Base-by-base conservation (phyloP, 2,888 invertebrate species). In the Cephus sareptanus region DNA sequence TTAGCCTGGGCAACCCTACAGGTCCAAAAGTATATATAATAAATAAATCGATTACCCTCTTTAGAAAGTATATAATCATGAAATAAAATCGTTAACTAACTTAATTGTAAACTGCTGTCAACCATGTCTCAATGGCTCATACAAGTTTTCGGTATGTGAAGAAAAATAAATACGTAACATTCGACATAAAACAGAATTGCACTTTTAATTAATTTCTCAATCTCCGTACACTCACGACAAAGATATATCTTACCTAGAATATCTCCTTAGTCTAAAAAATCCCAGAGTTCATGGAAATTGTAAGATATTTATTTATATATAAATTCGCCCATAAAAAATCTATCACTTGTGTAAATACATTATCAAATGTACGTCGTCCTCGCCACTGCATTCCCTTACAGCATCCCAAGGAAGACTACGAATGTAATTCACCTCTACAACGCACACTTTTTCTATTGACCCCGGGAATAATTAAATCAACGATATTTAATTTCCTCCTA, bases 141-240 rank as follows among this genome's bases (percentile, higher is more conserved):
- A 34, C 75, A 1, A 74, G 75, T 56, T 71, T 35, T 70, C 73
- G 37, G 71, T 35, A 71, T 75, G 68, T 34, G 34, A 75, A 70
- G 70, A 34, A 75, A 34, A 15, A 75, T 74, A 69, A 34, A 75
- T 69, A 77, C 12, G 75, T 56, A 33, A 37, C 31, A 73, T 73
- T 11, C 15, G 73, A 37, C 9, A 76, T 82, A 85, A 86, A 83
- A 82, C 76, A 84, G 56, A 85, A 82, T 83, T 82, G 83, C 83
- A 84, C 84, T 83, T 83, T 84, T 77, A 76, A 71, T 12, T 75
- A 81, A 78, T 74, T 82, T 79, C 82, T 79, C 82, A 79, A 79
- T 74, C 75, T 79, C 77, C 80, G 78, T 82, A 81, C 80, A 82
- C 74, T 84, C 80, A 81, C 77, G 81, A 79, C 78, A 81, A 75